Conservation (phyloP, 2,113 vertebrate species). For the Brienomyrus longianalis region DNA sequence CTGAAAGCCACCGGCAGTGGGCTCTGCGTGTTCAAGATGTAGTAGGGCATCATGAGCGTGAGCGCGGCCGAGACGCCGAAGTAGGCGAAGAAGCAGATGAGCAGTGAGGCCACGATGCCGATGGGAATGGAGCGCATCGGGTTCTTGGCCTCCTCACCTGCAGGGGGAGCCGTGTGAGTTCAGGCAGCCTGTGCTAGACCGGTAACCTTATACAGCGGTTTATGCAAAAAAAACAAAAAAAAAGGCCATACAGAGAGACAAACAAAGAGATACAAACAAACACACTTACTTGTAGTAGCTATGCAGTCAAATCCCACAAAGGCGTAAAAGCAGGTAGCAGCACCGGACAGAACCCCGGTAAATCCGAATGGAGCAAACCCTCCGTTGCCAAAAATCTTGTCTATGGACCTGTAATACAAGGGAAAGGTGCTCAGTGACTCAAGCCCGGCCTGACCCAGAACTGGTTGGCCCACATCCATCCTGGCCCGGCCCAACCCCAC, state of each 20-base stretch:
- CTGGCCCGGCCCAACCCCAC: not conserved
- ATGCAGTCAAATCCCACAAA: constrained; percentile 66
- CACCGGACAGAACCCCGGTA: constrained; percentile 50
- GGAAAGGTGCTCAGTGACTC: not conserved
- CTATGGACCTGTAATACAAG: not conserved
- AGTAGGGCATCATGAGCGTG: constrained; percentile 81
- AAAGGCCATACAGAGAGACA: not conserved
- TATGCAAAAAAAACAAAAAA: not conserved
- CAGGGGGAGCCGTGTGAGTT: not conserved
- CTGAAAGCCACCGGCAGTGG: constrained; percentile 73
- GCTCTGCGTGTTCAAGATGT: constrained; percentile 59
- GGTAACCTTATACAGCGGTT: not conserved
- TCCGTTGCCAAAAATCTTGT: constrained; percentile 46
- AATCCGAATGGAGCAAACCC: constrained; percentile 71
- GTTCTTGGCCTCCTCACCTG: constrained; percentile 76
- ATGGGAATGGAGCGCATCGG: constrained; percentile 74
- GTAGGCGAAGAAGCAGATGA: constrained; percentile 76
- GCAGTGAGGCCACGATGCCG: constrained; percentile 72
- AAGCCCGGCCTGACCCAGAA: not conserved
- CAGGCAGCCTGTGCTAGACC: not conserved
- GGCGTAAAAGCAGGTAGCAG: constrained; percentile 22
- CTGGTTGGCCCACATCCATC: not conserved
- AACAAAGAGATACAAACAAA: not conserved
- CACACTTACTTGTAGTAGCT: constrained; percentile 68
- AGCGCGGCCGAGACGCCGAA: constrained; percentile 74